Evolutionary conservation across 2,797 vertebrate species (phyloP).

Genomic region (Thunnus albacares): DNA sequence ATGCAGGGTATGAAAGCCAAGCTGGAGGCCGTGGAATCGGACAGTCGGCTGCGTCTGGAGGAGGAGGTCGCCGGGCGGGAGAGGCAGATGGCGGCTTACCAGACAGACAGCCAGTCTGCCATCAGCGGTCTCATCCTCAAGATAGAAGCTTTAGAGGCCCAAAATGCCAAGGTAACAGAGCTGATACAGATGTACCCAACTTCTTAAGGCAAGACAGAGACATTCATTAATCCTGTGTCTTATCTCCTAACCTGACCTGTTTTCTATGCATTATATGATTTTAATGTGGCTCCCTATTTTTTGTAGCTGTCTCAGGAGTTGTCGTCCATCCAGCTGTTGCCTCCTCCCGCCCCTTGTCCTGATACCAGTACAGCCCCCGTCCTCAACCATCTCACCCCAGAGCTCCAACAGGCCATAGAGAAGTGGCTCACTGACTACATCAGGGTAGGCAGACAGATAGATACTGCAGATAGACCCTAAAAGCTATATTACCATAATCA

Average conservation of each 20-base stretch:
- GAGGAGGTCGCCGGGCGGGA: slow-evolving; percentile 43
- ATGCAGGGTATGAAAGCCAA: slow-evolving; percentile 46
- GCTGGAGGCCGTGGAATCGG: slow-evolving; percentile 24
- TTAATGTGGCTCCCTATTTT: not conserved
- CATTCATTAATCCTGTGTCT: not conserved
- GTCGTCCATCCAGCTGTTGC: slow-evolving; percentile 53
- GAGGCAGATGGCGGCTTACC: slow-evolving; percentile 46
- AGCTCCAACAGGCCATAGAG: slow-evolving; percentile 78
- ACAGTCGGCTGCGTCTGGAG: slow-evolving; percentile 49
- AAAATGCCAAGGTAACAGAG: slow-evolving; percentile 65
- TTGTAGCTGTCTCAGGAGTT: slow-evolving; percentile 69
- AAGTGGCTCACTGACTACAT: slow-evolving; percentile 73
- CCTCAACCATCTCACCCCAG: slow-evolving; percentile 67
- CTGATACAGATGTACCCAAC: not conserved
- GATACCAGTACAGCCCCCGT: not conserved
- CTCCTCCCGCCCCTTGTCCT: slow-evolving; percentile 51
- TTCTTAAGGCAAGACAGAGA: not conserved
- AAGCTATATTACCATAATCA: not conserved
- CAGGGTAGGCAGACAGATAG: slow-evolving; percentile 41
- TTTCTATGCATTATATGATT: not conserved
- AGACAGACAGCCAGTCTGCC: slow-evolving; percentile 34
- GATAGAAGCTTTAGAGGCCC: slow-evolving; percentile 66
- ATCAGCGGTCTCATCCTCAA: slow-evolving; percentile 41
- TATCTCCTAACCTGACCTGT: not conserved
- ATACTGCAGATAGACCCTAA: not conserved